These are phyloP conservation scores for Drosophila nr. medialis DNA, from an alignment of 2,888 invertebrate genomes.

Conservation along the genomic window DNA sequence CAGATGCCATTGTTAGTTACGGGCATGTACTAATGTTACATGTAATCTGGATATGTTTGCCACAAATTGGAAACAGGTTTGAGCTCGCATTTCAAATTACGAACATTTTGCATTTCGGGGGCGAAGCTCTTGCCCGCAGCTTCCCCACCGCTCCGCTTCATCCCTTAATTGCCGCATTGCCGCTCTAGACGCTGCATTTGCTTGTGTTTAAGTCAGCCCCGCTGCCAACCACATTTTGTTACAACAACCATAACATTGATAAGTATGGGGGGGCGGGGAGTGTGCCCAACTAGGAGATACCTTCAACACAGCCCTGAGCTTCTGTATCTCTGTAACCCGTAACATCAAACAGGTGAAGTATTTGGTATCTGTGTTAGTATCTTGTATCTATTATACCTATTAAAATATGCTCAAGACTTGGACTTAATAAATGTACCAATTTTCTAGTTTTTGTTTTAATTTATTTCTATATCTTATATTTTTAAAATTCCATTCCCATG, in stretches of 20 bases:
- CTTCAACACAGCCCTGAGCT: neutral
- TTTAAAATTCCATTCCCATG: neutral
- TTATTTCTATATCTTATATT: neutral
- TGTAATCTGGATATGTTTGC: constrained; percentile 25
- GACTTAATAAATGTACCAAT: neutral
- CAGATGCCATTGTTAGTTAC: constrained; percentile 13
- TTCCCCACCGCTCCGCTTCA: constrained; percentile 14
- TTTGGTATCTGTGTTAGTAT: neutral
- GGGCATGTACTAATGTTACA: constrained; percentile 4
- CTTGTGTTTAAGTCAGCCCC: constrained; percentile 49
- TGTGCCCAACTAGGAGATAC: neutral
- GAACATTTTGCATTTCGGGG: constrained; percentile 10
- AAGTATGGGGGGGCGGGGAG: neutral
- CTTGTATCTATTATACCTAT: neutral
- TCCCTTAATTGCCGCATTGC: constrained; percentile 69
- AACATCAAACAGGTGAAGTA: neutral
- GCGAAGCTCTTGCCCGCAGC: neutral
- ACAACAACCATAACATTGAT: constrained; percentile 23
- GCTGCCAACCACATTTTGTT: constrained; percentile 50
- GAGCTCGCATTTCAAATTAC: constrained; percentile 42
- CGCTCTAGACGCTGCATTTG: constrained; percentile 61
- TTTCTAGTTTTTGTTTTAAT: neutral
- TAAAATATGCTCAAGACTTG: neutral
- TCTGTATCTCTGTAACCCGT: neutral
- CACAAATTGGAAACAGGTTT: constrained; percentile 53